Base-by-base conservation (phyloP, 2,888 invertebrate species). In the Gymnoscelis rufifasciata region DNA sequence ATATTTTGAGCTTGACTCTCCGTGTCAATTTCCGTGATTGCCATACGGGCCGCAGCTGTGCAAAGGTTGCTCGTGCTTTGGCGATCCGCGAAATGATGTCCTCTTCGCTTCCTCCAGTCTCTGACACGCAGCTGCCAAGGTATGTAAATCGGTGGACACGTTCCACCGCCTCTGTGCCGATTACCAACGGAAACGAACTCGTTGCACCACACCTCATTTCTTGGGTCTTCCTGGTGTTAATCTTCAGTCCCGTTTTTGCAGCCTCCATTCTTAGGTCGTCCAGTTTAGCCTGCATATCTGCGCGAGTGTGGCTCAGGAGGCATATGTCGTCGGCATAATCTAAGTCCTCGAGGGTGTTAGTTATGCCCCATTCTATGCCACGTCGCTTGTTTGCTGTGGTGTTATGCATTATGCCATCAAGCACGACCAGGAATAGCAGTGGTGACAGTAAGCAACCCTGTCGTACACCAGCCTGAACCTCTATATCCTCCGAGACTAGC, bases 21-120 rank as follows among this genome's bases (percentile, higher is more conserved):
- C 26, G 8, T 6, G 31, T 48, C 42, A 48, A 39, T 35, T 33
- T 42, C 24, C 38, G 30, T n/a, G 48, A 43, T 10, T 29, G 42
- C 43, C 38, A 35, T 8, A 48, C 12, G 6, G 43, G 39, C 6
- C 48, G 37, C 3, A 43, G 14, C 24, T 40, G 44, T 15, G 37
- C 44, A 15, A 49, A 49, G 30, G 37, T 35, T 31, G 40, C 36
- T 23, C 23, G 19, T 4, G 36, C 12, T 14, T 40, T 49, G 31
- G 42, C 35, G 1, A 36, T 44, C 24, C 44, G 28, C 6, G 43
- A 30, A 24, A 31, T 7, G 37, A 44, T 31, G 37, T 44, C 44
- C 2, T 43, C 26, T 37, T 44, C 40, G 14, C 30, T 40, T 7
- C 36, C 36, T 23, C 36, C 36, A 36, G 23, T n/a, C 10, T 36